Base-by-base conservation (phyloP, 2,797 vertebrate genomes). In the Clangula hyemalis region DNA sequence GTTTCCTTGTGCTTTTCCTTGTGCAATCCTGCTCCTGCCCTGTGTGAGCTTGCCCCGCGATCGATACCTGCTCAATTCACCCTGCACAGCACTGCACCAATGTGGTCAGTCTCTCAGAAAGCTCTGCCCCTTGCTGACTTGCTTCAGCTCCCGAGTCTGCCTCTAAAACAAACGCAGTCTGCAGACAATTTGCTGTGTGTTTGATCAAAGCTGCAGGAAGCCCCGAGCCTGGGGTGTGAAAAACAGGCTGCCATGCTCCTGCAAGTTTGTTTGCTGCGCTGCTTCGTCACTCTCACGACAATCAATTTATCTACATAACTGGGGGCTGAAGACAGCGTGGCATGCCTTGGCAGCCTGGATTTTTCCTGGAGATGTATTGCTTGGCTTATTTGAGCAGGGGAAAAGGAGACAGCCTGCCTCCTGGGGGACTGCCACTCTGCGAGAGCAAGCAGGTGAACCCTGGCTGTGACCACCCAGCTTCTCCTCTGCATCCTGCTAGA, bases 391-490 rank as follows among this genome's bases (percentile, higher is more conserved):
- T 61, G 84, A 39, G 11, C 3, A 7, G 19, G 39, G 53, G 41
- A 70, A 84, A 81, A 91, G 83, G 91, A 92, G 70, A 60, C 89
- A 91, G 92, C 47, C 80, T 94, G 93, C 51, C 87, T 83, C 62
- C 76, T 22, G 17, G 9, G 28, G 51, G 66, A 21, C 24, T 79
- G 70, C 13, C 12, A 22, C 79, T 84, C 45, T 70, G 34, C 0
- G 6, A 32, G 45, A 21, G 68, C 85, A 73, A 92, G 61, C 61
- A 96, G 94, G 75, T 89, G 75, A 85, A 85, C 76, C 32, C 19
- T 0, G 1, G 56, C 43, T 20, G 32, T 1, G 15, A 70, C 14
- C 60, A n/a, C 28, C 21, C 56, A 54, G 30, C 12, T 45, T 84
- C 60, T 17, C 21, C 8, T 74, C 34, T 85, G 20, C 13, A 21